These are phyloP conservation scores for Diphyllodes magnificus DNA, from an alignment of 2,113 vertebrate genomes.

Conservation along the genomic window DNA sequence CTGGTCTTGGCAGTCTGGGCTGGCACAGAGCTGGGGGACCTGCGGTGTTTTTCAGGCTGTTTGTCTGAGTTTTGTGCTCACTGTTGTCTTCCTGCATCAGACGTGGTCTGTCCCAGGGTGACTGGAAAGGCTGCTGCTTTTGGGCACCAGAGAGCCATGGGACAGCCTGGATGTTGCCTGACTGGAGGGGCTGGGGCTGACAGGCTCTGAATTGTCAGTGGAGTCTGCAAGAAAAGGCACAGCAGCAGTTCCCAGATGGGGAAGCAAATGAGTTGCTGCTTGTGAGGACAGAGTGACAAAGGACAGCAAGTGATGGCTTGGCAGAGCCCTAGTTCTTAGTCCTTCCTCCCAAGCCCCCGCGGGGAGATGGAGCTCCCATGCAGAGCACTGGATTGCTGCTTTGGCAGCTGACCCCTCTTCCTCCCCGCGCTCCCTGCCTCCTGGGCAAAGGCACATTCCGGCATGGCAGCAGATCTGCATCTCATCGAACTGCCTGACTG, in stretches of 20 bases:
- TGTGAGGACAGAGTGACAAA: neutral
- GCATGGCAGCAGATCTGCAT: neutral
- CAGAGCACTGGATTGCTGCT: neutral
- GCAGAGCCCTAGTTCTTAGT: neutral
- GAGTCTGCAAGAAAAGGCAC: neutral
- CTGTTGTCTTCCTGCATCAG: neutral
- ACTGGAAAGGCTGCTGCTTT: neutral
- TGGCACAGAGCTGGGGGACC: neutral
- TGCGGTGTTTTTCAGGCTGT: neutral
- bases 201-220: neutral
- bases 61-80: neutral
- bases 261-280: neutral
- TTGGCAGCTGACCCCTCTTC: neutral
- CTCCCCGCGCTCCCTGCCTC: neutral
- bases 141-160: neutral
- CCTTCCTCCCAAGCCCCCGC: rapidly evolving
- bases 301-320: neutral
- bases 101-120: neutral
- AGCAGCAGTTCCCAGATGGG: neutral
- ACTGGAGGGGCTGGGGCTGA: neutral
- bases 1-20: neutral
- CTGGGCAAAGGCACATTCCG: neutral
- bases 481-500: neutral
- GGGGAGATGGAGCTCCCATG: neutral
- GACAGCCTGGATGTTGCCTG: neutral